Percentiles rank a stretch among this genome's conserved stretches.
Evolutionary conservation across 2,113 vertebrate species (phyloP).

Genomic region (Sphaerodactylus townsendi): DNA sequence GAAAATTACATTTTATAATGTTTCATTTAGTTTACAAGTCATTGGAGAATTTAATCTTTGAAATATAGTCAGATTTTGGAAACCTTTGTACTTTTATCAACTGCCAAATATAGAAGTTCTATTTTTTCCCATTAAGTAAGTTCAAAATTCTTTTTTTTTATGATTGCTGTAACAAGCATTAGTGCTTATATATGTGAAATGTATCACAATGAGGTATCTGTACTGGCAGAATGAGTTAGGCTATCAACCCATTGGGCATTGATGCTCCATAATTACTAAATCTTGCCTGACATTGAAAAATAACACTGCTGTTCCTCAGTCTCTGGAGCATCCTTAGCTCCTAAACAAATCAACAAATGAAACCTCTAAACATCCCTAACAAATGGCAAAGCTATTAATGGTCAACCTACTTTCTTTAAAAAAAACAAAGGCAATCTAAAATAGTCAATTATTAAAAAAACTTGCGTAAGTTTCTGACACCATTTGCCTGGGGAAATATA

Average conservation of each 20-base stretch:
- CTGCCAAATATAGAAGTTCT: conserved; percentile 11
- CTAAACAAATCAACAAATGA: conserved; percentile 35
- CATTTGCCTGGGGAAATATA: not conserved
- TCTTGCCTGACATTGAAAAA: conserved; percentile 33
- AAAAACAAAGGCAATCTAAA: conserved; percentile 20
- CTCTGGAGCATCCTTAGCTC: conserved; percentile 23
- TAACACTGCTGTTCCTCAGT: not conserved
- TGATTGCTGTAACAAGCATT: not conserved
- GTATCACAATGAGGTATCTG: conserved; percentile 8
- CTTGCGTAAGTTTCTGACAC: not conserved
- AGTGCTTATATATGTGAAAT: conserved; percentile 17
- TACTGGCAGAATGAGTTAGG: conserved; percentile 19
- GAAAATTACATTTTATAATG: conserved; percentile 46
- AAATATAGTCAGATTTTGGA: conserved; percentile 47
- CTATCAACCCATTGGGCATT: conserved; percentile 19
- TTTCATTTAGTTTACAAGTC: conserved; percentile 56
- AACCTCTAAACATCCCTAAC: conserved; percentile 6
- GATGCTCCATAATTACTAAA: conserved; percentile 30
- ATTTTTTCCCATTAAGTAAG: conserved; percentile 28
- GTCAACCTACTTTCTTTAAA: conserved; percentile 21
- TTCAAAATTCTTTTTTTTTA: conserved; percentile 5
- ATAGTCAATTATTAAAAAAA: conserved; percentile 20
- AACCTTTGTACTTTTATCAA: conserved; percentile 28
- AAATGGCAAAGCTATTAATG: conserved; percentile 23
- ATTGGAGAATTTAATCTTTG: conserved; percentile 41